Base-by-base conservation (phyloP, 2,888 invertebrate species). In the Petrophora chlorosata region DNA sequence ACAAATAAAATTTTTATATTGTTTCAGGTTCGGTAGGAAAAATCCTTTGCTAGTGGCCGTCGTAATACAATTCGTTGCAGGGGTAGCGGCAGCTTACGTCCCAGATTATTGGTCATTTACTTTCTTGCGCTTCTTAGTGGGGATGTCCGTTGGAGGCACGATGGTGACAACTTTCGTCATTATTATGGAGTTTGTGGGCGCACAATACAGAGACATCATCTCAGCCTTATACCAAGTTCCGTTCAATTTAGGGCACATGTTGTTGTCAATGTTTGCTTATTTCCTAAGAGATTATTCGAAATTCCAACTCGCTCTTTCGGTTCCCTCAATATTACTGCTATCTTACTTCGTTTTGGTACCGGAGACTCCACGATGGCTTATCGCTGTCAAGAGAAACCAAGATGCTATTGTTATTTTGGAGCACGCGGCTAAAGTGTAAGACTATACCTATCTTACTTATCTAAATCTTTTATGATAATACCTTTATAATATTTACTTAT, bases 311-410 rank as follows among this genome's bases (percentile, higher is more conserved):
- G 91, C 91, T 0, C 91, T 94, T 53, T 93, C 94, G 0, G 65
- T 93, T 17, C 92, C 92, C 0, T 85, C 90, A 0, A 67, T 91
- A 19, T 62, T 94, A 16, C 81, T 95, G 45, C 79, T 94, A 9
- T 80, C 91, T 0, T 95, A 94, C 63, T 92, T 93, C 66, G 92
- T 93, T 87, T 70, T 95, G 17, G 75, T 96, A 9, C 95, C 95
- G 0, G 96, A 96, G 80, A 95, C 95, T 1, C 95, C 96, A 0
- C 91, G 96, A 54, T 96, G 96, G 96, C 86, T 96, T 14, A 87
- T 95, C 50, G 93, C 94, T 8, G 92, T 93, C 2, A 95, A 94
- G 1, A 91, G 91, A 53, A 90, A 93, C 29, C 93, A 94, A n/a
- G 85, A 92, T 42, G 94, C 95, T 0, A 86, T 94, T 2, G 69